phyloP scores from a whole-genome alignment of 2,113 vertebrate species.

The Trachemys scripta region DNA sequence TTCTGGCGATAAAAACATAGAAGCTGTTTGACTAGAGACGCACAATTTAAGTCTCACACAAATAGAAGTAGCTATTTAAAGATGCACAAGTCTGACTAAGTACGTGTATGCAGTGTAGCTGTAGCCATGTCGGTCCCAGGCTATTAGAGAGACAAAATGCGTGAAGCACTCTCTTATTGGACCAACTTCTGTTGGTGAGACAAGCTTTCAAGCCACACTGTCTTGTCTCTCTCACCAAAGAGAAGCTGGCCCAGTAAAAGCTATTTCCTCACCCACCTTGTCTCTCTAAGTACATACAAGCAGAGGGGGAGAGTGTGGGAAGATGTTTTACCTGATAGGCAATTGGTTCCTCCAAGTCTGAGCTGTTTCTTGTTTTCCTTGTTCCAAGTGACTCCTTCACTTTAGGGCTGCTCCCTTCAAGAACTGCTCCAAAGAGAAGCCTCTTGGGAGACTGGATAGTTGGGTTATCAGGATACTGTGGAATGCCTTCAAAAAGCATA shows the following conservation, averaged over 20 bases:
- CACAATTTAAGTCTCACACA: background rate
- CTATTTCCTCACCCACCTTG: background rate
- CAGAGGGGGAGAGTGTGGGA: background rate
- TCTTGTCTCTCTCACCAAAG: background rate
- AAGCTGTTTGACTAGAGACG: background rate
- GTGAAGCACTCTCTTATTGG: background rate
- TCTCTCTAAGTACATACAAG: background rate
- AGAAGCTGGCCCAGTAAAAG: background rate
- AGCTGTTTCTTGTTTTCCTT: conserved; percentile 67
- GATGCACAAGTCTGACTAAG: background rate
- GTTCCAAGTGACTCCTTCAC: conserved; percentile 41
- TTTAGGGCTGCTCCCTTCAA: conserved; percentile 62
- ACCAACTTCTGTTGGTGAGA: background rate
- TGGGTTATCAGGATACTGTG: conserved; percentile 49
- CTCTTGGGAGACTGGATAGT: conserved; percentile 85
- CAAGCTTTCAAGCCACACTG: background rate
- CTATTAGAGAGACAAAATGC: background rate
- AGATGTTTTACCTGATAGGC: conserved; percentile 84
- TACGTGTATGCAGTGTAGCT: background rate
- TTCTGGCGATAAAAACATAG: background rate
- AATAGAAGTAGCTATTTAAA: background rate
- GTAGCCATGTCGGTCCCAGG: background rate
- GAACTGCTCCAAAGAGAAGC: conserved; percentile 91
- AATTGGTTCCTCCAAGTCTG: conserved; percentile 60
- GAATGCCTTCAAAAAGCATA: conserved; percentile 59